These are phyloP conservation scores for Hyposoter didymator DNA, from an alignment of 2,888 invertebrate genomes.

Conservation along the genomic window DNA sequence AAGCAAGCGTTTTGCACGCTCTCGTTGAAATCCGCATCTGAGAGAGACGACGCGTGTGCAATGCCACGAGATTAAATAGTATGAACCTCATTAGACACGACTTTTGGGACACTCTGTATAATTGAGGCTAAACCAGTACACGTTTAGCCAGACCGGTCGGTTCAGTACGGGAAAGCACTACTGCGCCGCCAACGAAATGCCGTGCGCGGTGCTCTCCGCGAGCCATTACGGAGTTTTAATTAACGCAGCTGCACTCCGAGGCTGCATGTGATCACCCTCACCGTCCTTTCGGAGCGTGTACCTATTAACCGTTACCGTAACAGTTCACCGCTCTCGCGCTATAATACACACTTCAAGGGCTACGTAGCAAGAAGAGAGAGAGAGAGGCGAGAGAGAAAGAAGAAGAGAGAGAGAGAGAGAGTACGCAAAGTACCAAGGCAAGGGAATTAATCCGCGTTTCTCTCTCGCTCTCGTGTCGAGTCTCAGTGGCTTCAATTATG, in stretches of 20 bases:
- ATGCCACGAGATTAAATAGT: not conserved
- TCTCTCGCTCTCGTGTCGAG: constrained; percentile 29
- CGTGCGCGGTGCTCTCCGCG: constrained; percentile 68
- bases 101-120: constrained; percentile 8
- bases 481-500: constrained; percentile 42
- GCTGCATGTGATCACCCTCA: constrained; percentile 61
- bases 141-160: constrained; percentile 48
- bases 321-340: constrained; percentile 65
- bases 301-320: constrained; percentile 73
- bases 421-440: constrained; percentile 46
- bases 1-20: not conserved
- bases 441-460: constrained; percentile 53
- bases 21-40: constrained; percentile 5
- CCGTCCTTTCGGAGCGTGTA: constrained; percentile 65
- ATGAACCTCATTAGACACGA: constrained; percentile 7
- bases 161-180: constrained; percentile 44
- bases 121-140: constrained; percentile 39
- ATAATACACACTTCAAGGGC: constrained; percentile 51
- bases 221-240: constrained; percentile 77
- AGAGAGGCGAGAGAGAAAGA: constrained; percentile 25
- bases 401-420: constrained; percentile 20
- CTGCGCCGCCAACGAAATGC: constrained; percentile 62
- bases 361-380: constrained; percentile 8
- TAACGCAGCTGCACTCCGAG: constrained; percentile 71
- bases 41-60: not conserved